Base-by-base conservation (phyloP, 2,888 invertebrate genomes). In the Cabera pusaria region DNA sequence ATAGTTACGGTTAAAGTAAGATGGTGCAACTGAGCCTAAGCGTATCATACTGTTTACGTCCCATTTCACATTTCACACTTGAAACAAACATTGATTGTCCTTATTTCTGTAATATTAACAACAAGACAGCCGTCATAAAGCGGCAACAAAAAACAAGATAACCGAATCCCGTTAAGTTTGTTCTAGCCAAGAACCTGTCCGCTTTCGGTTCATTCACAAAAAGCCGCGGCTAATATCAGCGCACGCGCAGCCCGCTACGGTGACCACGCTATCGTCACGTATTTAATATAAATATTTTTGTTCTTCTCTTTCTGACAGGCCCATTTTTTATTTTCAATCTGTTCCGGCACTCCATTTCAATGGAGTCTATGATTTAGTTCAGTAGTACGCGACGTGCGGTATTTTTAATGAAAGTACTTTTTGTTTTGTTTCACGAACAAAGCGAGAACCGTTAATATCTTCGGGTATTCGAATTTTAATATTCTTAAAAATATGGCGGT, bases 201-300 rank as follows among this genome's bases (percentile, higher is more conserved):
- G 62, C 64, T 60, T 68, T 64, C 59, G 66, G 64, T 65, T 72
- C 84, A 85, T 85, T 84, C 79, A 85, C 75, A 80, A 84, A 84
- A 82, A 82, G 73, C 65, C 57, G 68, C 66, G 63, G 55, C 63
- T 56, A 64, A 62, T 68, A 65, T 70, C 69, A 59, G 69, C 82
- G 81, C 82, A 73, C 75, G 81, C 78, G 77, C 75, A 65, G 10
- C 49, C 31, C 52, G 52, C 55, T 59, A 59, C 56, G 66, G 74
- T 74, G 71, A 65, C 79, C 75, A 73, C 52, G 63, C 63, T 52
- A 54, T 59, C 53, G 65, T 70, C 72, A 70, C 72, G 72, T 72
- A 68, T 54, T 46, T 63, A 64, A 69, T 72, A 70, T 60, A 64
- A 63, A 57, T 59, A 58, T 55, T 59, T 62, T 59, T 54, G 59